Base-by-base conservation (phyloP, 2,113 vertebrate genomes). In the Galbula dea region DNA sequence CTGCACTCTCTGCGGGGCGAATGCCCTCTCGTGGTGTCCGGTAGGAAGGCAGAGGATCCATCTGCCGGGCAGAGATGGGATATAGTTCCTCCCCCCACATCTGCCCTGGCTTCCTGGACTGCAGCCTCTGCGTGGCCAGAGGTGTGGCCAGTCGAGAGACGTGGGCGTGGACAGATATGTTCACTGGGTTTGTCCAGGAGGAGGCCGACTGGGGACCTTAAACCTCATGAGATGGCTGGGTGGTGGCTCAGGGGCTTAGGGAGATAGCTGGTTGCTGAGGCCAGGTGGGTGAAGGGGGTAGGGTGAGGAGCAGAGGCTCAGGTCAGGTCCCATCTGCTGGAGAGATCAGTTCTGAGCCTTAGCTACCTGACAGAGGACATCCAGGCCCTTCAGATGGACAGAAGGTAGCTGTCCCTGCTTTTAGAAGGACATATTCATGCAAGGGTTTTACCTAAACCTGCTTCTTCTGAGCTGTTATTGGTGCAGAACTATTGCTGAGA, bases 81-180 rank as follows among this genome's bases (percentile, higher is more conserved):
- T 17, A 1, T 17, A 1, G 52, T 15, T 63, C 36, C 34, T 76
- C 21, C 6, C 68, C 14, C 19, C 6, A 2, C 30, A 2, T 66
- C 65, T 93, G 46, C 39, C 58, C 61, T 4, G 20, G 65, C 24
- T 48, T 30, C 68, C 9, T 11, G n/a, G 34, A 41, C 23, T 2
- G 2, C 61, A 51, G 41, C 69, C 51, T 39, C 43, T 9, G 52
- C 27, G 1, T 1, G 24, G 34, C 43, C 71, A 27, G 34, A 10
- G 54, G 9, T 5, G 18, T 11, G 69, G 10, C 67, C 5, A 3
- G 19, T 8, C 24, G 13, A 27, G 9, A 9, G 19, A 17, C 18
- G 10, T 29, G 57, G 57, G 11, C 8, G 8, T 1, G 3, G 17
- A 7, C 39, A 12, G 43, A 0, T 0, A 7, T 6, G 43, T 46